These are phyloP conservation scores for Arctia plantaginis DNA, from an alignment of 2,888 invertebrate species.

Conservation along the genomic window DNA sequence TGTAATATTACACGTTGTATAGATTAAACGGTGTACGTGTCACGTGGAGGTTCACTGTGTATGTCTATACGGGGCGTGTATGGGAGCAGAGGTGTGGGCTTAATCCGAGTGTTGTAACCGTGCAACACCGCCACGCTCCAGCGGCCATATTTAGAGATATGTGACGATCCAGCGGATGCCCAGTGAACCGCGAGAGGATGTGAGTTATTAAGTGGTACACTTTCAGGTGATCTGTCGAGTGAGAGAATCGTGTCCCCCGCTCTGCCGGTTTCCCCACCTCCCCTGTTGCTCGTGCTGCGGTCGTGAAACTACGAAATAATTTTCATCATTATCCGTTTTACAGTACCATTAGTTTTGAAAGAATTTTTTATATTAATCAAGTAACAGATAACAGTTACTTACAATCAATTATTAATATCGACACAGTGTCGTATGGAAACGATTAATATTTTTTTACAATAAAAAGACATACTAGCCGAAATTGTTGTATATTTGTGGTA, in stretches of 20 bases:
- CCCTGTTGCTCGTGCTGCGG: conserved; percentile 35
- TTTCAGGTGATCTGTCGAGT: conserved; percentile 86
- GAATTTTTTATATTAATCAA: neutral
- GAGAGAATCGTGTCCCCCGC: conserved; percentile 77
- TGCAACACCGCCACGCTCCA: conserved; percentile 71
- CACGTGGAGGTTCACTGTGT: conserved; percentile 6
- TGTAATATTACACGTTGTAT: neutral
- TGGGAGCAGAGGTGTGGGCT: conserved; percentile 44
- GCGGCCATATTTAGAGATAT: conserved; percentile 84
- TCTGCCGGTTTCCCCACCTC: conserved; percentile 37
- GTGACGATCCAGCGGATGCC: conserved; percentile 85
- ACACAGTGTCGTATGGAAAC: too few relatives aligned
- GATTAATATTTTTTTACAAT: too few relatives aligned
- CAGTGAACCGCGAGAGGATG: conserved; percentile 85
- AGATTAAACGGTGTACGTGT: conserved; percentile 10
- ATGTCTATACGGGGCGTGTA: conserved; percentile 10
- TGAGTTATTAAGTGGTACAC: conserved; percentile 86
- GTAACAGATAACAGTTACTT: neutral
- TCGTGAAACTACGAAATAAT: conserved; percentile 50
- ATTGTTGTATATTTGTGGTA: too few relatives aligned
- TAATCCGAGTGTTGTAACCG: conserved; percentile 65
- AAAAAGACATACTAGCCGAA: too few relatives aligned
- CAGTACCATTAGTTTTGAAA: neutral
- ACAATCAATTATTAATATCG: neutral
- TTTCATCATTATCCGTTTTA: neutral